phyloP scores from a whole-genome alignment of 2,113 vertebrate genomes.

The Pterocles orientalis region DNA sequence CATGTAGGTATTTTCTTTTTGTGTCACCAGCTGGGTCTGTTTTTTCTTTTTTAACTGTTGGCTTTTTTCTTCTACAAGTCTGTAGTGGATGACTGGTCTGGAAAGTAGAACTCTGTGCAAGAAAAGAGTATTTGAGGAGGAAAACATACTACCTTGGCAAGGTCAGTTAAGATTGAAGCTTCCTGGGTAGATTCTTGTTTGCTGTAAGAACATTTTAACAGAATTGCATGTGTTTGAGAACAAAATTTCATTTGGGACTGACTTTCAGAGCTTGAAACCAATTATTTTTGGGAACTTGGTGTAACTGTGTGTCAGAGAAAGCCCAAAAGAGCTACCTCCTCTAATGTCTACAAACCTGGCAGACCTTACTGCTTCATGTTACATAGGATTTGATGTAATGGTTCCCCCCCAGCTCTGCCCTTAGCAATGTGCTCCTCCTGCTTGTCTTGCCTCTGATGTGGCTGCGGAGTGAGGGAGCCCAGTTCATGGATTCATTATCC shows the following conservation, averaged over 20 bases:
- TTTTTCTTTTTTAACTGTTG: background rate
- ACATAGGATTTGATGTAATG: background rate
- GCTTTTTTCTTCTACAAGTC: background rate
- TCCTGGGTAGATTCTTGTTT: background rate
- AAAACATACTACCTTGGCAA: background rate
- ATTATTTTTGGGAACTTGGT: background rate
- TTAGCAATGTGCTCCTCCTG: accelerated
- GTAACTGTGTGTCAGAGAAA: background rate
- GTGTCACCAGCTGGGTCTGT: background rate
- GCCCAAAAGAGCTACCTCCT: background rate
- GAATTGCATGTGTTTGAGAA: background rate
- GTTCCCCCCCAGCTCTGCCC: background rate
- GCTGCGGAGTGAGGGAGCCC: background rate
- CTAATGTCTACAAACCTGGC: background rate
- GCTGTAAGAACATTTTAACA: background rate
- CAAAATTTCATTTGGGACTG: background rate
- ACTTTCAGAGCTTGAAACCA: background rate
- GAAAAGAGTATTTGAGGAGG: background rate
- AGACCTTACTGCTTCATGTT: background rate
- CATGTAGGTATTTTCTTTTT: background rate
- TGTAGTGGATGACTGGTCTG: background rate
- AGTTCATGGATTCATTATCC: background rate
- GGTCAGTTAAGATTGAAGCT: background rate
- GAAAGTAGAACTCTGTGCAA: background rate
- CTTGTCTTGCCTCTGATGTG: accelerated